Evolutionary conservation across 1,140 invertebrate species (phyloP), one percentile per base, ranked within the genome.

Genomic region (Drosophila kurseongensis): DNA sequence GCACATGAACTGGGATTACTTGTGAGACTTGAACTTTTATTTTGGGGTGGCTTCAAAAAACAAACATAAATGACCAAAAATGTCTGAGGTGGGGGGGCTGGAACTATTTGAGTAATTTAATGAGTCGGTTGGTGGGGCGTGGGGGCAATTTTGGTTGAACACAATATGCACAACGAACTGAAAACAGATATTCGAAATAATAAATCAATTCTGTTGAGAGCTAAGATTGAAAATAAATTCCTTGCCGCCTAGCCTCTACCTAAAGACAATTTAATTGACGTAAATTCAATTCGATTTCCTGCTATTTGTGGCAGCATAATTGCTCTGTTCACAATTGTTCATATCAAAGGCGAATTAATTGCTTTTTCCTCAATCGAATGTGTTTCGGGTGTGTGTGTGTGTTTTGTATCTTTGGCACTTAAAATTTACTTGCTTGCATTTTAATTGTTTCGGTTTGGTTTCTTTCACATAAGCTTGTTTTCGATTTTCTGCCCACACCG

Each of bases 401-500:
- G 60, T 58, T 16, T 48, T 58, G 29, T 75, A 27, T 72, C 27
- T 81, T 55, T 80, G 74, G 47, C 55, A 66, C 72, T 76, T 77
- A 77, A 71, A 77, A 58, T 78, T 71, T 78, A 78, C 65, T 78
- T 63, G 52, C 56, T 78, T 77, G 61, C 73, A 77, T 60, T 60
- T 76, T 29, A 58, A 68, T 77, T 76, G 56, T 61, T 76, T 71
- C 52, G 52, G 29, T 67, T 75, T 75, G 71, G 40, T 57, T 65
- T 57, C 54, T 57, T 75, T 66, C 51, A 58, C 72, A 58, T 75
- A 55, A 50, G 54, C 27, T 57, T 71, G 65, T 50, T 56, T 63
- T 68, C 18, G 48, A 62, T 74, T 71, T 81, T 86, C 75, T 86
- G 83, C 83, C 80, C 79, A 83, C 83, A 88, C 83, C 78, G 83